phyloP scores from a whole-genome alignment of 37 sponge, comb jelly and placozoan species.

The Beroe forskalii region DNA sequence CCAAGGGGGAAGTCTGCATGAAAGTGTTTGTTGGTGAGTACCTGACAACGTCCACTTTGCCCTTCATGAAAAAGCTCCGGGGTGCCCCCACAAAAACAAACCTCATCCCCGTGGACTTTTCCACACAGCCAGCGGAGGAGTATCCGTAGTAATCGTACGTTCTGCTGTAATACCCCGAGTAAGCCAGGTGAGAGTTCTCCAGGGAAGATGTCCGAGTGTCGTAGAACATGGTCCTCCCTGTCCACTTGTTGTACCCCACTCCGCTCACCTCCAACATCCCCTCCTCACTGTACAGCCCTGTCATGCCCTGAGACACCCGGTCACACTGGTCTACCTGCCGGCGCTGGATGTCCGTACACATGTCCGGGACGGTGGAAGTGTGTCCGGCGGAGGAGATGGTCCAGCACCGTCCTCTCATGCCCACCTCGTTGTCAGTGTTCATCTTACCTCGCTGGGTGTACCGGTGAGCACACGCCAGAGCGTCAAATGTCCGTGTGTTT shows the following conservation, averaged over 20 bases:
- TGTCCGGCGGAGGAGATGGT: not conserved
- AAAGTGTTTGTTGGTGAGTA: not conserved
- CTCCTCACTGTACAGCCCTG: not conserved
- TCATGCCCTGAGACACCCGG: not conserved
- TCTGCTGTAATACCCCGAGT: not conserved
- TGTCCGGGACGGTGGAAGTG: not conserved
- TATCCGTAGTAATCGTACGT: slow-evolving; percentile 42
- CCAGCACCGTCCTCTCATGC: slow-evolving; percentile 47
- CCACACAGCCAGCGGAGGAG: not conserved
- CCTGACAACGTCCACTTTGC: slow-evolving; percentile 7
- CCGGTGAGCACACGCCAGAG: slow-evolving; percentile 35
- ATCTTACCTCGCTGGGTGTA: slow-evolving; percentile 1
- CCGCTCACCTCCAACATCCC: not conserved
- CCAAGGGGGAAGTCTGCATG: not conserved
- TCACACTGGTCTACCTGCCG: not conserved
- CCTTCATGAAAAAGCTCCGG: not conserved
- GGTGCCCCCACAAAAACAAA: slow-evolving; percentile 32
- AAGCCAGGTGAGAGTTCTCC: not conserved
- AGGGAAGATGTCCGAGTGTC: not conserved
- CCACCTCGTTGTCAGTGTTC: not conserved
- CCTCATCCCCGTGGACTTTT: not conserved
- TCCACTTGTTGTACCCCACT: slow-evolving; percentile 28
- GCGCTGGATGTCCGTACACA: not conserved
- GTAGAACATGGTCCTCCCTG: slow-evolving; percentile 46
- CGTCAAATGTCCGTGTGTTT: not conserved